Evolutionary conservation across 1,140 invertebrate genomes (phyloP).

Genomic region (Zaprionus africanus): DNA sequence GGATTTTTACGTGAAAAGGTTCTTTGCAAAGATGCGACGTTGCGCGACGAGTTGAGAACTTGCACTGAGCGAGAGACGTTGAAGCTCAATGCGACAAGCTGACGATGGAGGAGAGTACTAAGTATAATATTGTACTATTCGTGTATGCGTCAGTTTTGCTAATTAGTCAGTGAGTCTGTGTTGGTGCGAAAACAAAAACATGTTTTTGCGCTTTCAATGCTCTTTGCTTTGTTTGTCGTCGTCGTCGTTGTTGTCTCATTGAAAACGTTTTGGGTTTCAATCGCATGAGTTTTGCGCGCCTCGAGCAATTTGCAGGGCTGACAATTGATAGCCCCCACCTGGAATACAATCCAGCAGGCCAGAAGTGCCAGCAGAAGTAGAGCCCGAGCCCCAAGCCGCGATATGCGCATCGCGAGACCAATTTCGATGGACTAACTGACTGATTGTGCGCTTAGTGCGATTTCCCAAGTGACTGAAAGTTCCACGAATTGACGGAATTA

Average conservation of each 20-base stretch:
- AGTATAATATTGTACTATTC: slow-evolving; percentile 6
- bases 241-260: slow-evolving; percentile 27
- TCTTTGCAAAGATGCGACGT: slow-evolving; percentile 21
- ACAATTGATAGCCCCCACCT: slow-evolving; percentile 60
- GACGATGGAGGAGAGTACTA: not conserved
- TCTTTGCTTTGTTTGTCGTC: not conserved
- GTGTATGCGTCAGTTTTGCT: slow-evolving; percentile 64
- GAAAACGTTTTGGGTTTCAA: slow-evolving; percentile 45
- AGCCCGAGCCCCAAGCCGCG: slow-evolving; percentile 6
- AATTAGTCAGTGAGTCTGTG: slow-evolving; percentile 57
- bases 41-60: slow-evolving; percentile 44
- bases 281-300: slow-evolving; percentile 64
- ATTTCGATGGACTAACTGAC: slow-evolving; percentile 52
- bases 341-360: not conserved
- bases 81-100: slow-evolving; percentile 8
- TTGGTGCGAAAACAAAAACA: slow-evolving; percentile 38
- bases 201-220: slow-evolving; percentile 4
- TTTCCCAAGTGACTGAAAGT: slow-evolving; percentile 63
- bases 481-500: slow-evolving; percentile 67
- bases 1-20: slow-evolving; percentile 16
- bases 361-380: slow-evolving; percentile 41
- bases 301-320: slow-evolving; percentile 72
- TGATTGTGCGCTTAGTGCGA: slow-evolving; percentile 50
- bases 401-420: slow-evolving; percentile 49
- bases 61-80: slow-evolving; percentile 51